Conservation (phyloP, 2,797 vertebrate species). For the Naso thynnoides region DNA sequence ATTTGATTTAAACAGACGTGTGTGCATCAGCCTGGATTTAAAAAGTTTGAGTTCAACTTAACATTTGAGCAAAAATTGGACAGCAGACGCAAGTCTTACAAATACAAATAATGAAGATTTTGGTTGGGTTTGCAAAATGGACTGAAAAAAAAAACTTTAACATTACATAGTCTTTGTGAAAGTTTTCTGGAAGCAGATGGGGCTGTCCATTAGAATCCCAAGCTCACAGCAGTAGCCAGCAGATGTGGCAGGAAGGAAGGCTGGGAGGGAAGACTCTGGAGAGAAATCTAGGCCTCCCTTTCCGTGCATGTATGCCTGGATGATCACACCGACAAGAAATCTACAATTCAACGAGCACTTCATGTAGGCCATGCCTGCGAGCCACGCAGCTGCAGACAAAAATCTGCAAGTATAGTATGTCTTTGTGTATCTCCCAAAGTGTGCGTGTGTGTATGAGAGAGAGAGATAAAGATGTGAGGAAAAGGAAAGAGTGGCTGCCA, state of each 20-base stretch:
- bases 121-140: slow-evolving; percentile 27
- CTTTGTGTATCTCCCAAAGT: slow-evolving; percentile 33
- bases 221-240: slow-evolving; percentile 71
- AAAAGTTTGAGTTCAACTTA: not conserved
- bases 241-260: slow-evolving; percentile 77
- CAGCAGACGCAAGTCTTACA: not conserved
- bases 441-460: slow-evolving; percentile 32
- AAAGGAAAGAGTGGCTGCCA: not conserved
- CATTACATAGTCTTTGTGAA: slow-evolving; percentile 25
- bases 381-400: slow-evolving; percentile 71
- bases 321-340: slow-evolving; percentile 75
- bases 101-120: slow-evolving; percentile 7
- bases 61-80: not conserved
- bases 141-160: slow-evolving; percentile 14
- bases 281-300: slow-evolving; percentile 68
- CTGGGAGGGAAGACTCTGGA: slow-evolving; percentile 62
- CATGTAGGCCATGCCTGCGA: slow-evolving; percentile 62
- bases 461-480: slow-evolving; percentile 5
- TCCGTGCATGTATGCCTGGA: slow-evolving; percentile 69
- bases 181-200: slow-evolving; percentile 67
- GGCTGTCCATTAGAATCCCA: slow-evolving; percentile 66
- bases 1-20: slow-evolving; percentile 32
- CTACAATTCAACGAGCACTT: slow-evolving; percentile 73
- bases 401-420: slow-evolving; percentile 45
- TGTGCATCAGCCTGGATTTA: slow-evolving; percentile 1